Percentiles rank a stretch among this genome's conserved stretches.
Conservation (phyloP, 2,113 vertebrate genomes). For the Hyperopisus bebe region DNA sequence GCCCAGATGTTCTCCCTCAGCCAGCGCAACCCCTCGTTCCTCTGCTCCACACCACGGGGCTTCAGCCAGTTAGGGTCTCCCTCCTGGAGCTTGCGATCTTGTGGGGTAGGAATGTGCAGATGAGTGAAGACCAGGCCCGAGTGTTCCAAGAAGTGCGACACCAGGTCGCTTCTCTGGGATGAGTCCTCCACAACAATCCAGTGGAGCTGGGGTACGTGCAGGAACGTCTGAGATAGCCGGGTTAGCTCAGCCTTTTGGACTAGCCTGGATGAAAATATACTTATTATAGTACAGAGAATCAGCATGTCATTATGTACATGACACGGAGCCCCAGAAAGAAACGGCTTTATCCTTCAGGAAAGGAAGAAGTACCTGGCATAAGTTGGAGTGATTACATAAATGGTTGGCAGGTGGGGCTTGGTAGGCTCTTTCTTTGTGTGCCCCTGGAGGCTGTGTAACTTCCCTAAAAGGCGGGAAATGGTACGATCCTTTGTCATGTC, state of each 20-base stretch:
- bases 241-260: slow-evolving; percentile 74
- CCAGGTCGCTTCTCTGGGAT: slow-evolving; percentile 51
- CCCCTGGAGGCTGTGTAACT: slow-evolving; percentile 64
- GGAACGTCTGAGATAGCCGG: slow-evolving; percentile 66
- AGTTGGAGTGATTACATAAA: slow-evolving; percentile 83
- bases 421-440: slow-evolving; percentile 47
- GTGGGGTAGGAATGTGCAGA: slow-evolving; percentile 59
- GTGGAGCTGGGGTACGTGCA: slow-evolving; percentile 66
- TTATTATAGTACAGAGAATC: background rate
- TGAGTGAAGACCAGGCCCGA: slow-evolving; percentile 66
- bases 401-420: slow-evolving; percentile 54
- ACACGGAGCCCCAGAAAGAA: background rate
- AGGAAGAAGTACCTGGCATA: slow-evolving; percentile 65
- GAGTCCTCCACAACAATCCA: slow-evolving; percentile 75
- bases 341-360: background rate
- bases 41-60: slow-evolving; percentile 69
- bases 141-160: slow-evolving; percentile 53
- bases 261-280: slow-evolving; percentile 44
- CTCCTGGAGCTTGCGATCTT: slow-evolving; percentile 64
- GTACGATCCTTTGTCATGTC: slow-evolving; percentile 63
- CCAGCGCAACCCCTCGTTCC: slow-evolving; percentile 70
- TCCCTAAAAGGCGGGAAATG: slow-evolving; percentile 68
- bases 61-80: slow-evolving; percentile 73
- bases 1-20: slow-evolving; percentile 55
- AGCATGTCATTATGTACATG: background rate